A percentile compares a stretch with the other conserved stretches of the same genome.
Evolutionary conservation across 2,113 vertebrate species (phyloP).

Genomic region (Nothocercus julius): DNA sequence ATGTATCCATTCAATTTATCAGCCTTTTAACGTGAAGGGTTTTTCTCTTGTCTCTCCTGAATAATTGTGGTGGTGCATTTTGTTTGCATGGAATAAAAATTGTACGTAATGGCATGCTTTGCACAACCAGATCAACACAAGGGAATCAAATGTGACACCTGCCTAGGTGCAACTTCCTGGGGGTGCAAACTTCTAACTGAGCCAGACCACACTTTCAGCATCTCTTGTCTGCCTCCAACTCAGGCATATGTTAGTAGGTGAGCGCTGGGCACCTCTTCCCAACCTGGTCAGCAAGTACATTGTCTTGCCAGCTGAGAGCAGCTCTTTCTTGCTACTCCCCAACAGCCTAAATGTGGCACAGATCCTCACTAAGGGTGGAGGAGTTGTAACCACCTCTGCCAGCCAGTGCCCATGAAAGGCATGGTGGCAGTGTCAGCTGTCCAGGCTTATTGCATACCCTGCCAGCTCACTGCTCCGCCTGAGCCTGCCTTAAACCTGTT

Average conservation of each 20-base stretch:
- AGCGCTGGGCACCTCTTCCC: background rate
- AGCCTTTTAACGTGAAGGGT: background rate
- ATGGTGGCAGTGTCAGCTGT: background rate
- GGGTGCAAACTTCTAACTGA: background rate
- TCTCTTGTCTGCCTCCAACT: background rate
- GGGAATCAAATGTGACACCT: background rate
- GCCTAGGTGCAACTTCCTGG: background rate
- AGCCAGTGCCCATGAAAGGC: rapidly evolving
- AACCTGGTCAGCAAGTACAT: background rate
- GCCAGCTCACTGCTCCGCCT: background rate
- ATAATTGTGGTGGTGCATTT: background rate
- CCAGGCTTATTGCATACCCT: background rate
- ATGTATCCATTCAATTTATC: background rate
- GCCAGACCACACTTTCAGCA: background rate
- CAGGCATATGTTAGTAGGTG: background rate
- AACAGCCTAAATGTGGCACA: background rate
- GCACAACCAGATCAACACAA: background rate
- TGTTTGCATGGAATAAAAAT: background rate
- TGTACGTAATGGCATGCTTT: background rate
- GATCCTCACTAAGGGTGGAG: background rate
- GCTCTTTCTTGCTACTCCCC: background rate
- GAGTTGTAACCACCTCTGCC: background rate
- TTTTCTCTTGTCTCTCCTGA: background rate
- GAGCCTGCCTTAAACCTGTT: background rate
- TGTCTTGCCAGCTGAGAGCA: background rate